These are phyloP conservation scores for Idaea straminata DNA, from an alignment of 2,888 invertebrate species.

Conservation along the genomic window DNA sequence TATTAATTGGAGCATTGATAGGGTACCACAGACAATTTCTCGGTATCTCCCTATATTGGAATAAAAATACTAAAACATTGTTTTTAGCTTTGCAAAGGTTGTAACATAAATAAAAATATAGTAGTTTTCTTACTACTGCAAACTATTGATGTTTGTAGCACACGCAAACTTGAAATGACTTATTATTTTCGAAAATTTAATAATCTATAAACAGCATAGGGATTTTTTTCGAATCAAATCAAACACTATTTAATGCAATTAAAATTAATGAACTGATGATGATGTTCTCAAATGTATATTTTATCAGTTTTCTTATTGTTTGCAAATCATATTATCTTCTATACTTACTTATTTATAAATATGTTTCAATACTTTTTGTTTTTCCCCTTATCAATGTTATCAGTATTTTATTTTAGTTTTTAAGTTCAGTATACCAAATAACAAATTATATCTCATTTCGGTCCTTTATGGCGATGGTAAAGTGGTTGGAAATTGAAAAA, in stretches of 20 bases:
- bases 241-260: background rate
- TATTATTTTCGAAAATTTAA: no score
- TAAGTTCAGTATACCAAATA: constrained; percentile 1
- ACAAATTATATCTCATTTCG: background rate
- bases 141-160: no score
- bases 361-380: background rate
- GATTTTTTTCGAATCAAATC: background rate
- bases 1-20: no score
- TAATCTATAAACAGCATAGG: no score
- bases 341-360: background rate
- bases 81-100: no score
- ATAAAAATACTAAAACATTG: no score
- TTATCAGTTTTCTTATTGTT: background rate
- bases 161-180: no score
- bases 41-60: no score
- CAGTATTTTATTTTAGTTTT: background rate
- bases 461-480: background rate
- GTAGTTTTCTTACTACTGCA: no score
- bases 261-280: background rate
- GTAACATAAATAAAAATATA: no score
- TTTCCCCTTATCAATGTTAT: background rate
- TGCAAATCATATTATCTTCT: background rate
- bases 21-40: no score
- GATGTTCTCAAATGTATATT: background rate
- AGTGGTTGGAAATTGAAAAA: background rate